Evolutionary conservation across 2,113 vertebrate species (phyloP), one percentile per base, ranked within the genome.

Genomic region (Puntigrus tetrazona): DNA sequence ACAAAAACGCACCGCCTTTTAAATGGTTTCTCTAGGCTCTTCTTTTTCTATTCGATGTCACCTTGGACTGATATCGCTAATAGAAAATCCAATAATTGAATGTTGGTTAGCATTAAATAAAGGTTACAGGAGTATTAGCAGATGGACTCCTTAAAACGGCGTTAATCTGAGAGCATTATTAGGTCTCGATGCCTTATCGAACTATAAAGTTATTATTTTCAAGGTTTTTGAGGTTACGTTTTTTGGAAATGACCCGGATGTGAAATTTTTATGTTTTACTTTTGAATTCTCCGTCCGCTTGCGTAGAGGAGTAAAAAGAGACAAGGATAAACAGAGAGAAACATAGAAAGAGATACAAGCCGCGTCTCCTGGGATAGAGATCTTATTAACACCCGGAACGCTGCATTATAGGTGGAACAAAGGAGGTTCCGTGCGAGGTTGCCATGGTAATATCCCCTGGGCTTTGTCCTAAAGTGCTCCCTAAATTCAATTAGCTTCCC

Each of bases 341-440:
- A 69, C 45, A 67, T n/a, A 81, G n/a, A 34, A 73, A 80, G 67
- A 84, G 69, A 78, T 36, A 43, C 73, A 55, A 29, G 34, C 38
- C 11, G 13, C 7, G 27, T 81, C 86, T 85, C 72, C 38, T 13
- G 74, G 84, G 79, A 81, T 10, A 55, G 9, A 36, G 72, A 77
- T 84, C 86, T 82, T 84, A 84, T 81, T 87, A 87, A 81, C 82
- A 81, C 83, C 43, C 29, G 29, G 36, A 87, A 45, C 59, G 38
- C 50, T 70, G 27, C 72, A 70, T 82, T 84, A 79, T n/a, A 75
- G 47, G 29, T 27, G 61, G 81, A 50, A 75, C 43, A 61, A 80
- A 75, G 31, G 29, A 61, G 75, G 76, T 78, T 61, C n/a, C 11
- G 55, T 34, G 45, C 22, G 25, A 76, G 83, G 83, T 87, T 87